These are phyloP conservation scores for Aplysia californica DNA, from an alignment of 1,140 invertebrate genomes.

Conservation along the genomic window DNA sequence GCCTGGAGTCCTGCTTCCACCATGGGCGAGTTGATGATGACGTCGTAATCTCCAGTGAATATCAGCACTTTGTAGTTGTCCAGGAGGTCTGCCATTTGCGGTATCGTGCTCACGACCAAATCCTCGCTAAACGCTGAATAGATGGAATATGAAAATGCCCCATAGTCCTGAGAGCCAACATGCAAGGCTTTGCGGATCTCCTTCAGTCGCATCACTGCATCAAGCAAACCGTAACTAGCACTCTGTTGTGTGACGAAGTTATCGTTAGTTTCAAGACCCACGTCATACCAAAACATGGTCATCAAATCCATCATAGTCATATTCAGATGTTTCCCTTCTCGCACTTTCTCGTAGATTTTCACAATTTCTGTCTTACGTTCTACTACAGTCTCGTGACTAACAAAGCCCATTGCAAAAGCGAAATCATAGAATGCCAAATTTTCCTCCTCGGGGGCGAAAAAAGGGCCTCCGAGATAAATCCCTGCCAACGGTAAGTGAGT, in stretches of 20 bases:
- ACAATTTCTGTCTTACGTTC: too few species aligned
- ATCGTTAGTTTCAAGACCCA: background rate
- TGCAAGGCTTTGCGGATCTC: background rate
- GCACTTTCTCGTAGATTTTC: too few species aligned
- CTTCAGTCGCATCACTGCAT: background rate
- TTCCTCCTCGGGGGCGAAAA: background rate
- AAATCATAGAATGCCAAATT: too few species aligned
- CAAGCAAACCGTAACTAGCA: background rate
- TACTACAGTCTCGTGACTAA: too few species aligned
- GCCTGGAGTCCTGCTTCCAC: background rate
- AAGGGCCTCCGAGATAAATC: conserved; percentile 20
- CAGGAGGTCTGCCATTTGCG: background rate
- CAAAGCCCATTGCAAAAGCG: too few species aligned
- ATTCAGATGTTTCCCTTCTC: too few species aligned
- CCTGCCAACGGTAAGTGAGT: conserved; percentile 41
- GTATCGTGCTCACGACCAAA: background rate
- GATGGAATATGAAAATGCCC: background rate
- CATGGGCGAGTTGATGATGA: background rate
- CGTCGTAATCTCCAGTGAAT: conserved; percentile 1
- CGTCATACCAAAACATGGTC: too few species aligned
- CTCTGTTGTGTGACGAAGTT: background rate
- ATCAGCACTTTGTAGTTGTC: conserved; percentile 12
- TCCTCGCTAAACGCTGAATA: background rate
- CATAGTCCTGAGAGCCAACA: background rate
- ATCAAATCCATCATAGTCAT: too few species aligned